Percentiles rank a stretch among this genome's conserved stretches.
phyloP scores from a whole-genome alignment of 2,797 vertebrate species.

The Arnoldichthys spilopterus region DNA sequence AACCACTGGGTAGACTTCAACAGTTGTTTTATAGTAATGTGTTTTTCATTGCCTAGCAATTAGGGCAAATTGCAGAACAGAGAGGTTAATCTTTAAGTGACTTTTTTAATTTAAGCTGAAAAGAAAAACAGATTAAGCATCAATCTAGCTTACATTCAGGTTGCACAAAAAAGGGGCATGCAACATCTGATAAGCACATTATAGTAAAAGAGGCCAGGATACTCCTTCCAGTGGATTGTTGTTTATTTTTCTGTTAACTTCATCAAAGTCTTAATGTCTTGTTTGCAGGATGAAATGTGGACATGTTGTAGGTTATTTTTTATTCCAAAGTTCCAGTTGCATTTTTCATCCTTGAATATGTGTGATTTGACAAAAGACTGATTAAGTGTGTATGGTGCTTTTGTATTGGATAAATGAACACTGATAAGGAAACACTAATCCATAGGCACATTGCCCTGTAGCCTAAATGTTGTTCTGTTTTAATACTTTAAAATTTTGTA shows the following conservation, averaged over 20 bases:
- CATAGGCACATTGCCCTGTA: background rate
- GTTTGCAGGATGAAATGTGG: constrained; percentile 41
- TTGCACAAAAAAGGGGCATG: constrained; percentile 12
- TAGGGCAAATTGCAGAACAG: constrained; percentile 34
- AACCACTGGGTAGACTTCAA: constrained; percentile 1
- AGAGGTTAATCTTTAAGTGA: constrained; percentile 9
- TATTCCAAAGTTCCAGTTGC: background rate
- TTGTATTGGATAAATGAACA: background rate
- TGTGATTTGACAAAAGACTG: constrained; percentile 17
- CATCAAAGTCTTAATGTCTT: constrained; percentile 29
- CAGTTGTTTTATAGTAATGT: constrained; percentile 25
- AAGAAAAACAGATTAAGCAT: background rate
- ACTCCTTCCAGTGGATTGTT: constrained; percentile 37
- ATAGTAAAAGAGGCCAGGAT: constrained; percentile 48
- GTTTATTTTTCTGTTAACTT: constrained; percentile 54
- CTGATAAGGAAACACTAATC: background rate
- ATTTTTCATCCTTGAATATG: constrained; percentile 20
- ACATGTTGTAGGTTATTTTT: constrained; percentile 27
- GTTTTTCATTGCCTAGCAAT: constrained; percentile 21
- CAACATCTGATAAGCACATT: constrained; percentile 57
- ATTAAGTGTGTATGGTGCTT: background rate
- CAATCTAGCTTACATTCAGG: background rate
- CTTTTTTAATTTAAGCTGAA: background rate
- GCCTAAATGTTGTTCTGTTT: background rate
- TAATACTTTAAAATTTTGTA: background rate